Conservation (phyloP, 2,888 invertebrate species). For the Syrista parreyssii region DNA sequence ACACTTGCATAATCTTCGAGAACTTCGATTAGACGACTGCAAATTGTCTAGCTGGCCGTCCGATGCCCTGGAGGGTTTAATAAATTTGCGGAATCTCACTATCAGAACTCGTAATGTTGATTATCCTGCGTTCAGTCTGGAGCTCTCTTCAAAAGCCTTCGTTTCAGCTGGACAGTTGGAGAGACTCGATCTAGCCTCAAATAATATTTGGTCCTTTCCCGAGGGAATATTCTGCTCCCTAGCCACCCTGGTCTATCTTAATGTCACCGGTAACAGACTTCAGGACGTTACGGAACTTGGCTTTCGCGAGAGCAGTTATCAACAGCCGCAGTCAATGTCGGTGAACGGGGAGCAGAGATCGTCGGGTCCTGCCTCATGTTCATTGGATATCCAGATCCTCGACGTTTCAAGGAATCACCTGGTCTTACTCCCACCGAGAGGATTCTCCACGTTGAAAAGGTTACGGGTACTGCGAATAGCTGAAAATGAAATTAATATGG, state of each 20-base stretch:
- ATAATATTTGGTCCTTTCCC: constrained; percentile 88
- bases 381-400: constrained; percentile 80
- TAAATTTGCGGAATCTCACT: constrained; percentile 82
- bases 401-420: constrained; percentile 86
- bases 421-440: constrained; percentile 81
- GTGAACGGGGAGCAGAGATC: constrained; percentile 52
- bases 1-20: constrained; percentile 80
- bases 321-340: constrained; percentile 70
- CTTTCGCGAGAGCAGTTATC: constrained; percentile 75
- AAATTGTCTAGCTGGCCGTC: constrained; percentile 85
- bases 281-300: constrained; percentile 87
- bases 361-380: constrained; percentile 68
- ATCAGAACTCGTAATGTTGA: constrained; percentile 85
- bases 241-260: constrained; percentile 79
- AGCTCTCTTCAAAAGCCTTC: constrained; percentile 81
- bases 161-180: constrained; percentile 79
- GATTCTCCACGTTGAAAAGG: constrained; percentile 80
- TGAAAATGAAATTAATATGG: constrained; percentile 87
- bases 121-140: constrained; percentile 86
- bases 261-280: constrained; percentile 84
- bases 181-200: constrained; percentile 82
- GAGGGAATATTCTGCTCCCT: constrained; percentile 84
- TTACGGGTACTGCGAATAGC: constrained; percentile 82
- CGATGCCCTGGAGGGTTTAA: constrained; percentile 80
- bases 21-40: constrained; percentile 84